phyloP scores from a whole-genome alignment of 1,140 invertebrate species.

The Trachelipus rathkii region DNA sequence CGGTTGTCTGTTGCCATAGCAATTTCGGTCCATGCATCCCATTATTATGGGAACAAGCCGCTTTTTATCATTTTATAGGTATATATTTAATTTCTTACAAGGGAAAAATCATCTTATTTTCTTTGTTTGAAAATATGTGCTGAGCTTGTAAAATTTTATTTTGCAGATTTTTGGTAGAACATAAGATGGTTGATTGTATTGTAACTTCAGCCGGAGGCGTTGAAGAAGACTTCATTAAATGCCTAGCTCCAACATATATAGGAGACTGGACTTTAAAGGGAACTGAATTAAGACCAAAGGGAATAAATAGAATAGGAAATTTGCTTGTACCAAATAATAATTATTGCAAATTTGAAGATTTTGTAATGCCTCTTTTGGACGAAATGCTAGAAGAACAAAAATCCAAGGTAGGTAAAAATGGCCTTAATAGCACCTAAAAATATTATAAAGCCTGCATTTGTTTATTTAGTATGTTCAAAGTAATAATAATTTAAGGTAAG shows the following conservation, averaged over 20 bases:
- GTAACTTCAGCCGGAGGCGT: slow-evolving; percentile 97
- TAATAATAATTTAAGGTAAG: too few species aligned
- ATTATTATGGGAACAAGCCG: too few species aligned
- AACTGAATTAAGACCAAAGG: slow-evolving; percentile 59
- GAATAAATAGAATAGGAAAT: slow-evolving; percentile 87
- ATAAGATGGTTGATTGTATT: slow-evolving; percentile 75
- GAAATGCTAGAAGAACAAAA: slow-evolving; percentile 87
- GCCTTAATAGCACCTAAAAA: too few species aligned
- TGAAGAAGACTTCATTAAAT: slow-evolving; percentile 99
- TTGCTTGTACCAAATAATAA: slow-evolving; percentile 96
- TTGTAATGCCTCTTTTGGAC: slow-evolving; percentile 92
- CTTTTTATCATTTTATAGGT: too few species aligned
- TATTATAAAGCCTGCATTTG: too few species aligned
- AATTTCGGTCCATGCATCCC: too few species aligned
- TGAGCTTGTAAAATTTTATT: background rate
- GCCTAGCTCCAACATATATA: slow-evolving; percentile 86
- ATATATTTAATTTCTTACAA: too few species aligned
- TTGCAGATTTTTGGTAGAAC: slow-evolving; percentile 28
- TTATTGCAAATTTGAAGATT: slow-evolving; percentile 97
- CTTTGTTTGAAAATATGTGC: background rate
- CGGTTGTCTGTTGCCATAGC: too few species aligned
- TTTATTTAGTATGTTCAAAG: too few species aligned
- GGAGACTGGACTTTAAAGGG: slow-evolving; percentile 84
- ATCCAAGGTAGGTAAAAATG: slow-evolving; percentile 58
- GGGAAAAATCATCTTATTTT: too few species aligned